Evolutionary conservation across 37 sponge, comb jelly and placozoan species (phyloP), one percentile per base, ranked within the genome.

Genomic region (Spongia lamella): DNA sequence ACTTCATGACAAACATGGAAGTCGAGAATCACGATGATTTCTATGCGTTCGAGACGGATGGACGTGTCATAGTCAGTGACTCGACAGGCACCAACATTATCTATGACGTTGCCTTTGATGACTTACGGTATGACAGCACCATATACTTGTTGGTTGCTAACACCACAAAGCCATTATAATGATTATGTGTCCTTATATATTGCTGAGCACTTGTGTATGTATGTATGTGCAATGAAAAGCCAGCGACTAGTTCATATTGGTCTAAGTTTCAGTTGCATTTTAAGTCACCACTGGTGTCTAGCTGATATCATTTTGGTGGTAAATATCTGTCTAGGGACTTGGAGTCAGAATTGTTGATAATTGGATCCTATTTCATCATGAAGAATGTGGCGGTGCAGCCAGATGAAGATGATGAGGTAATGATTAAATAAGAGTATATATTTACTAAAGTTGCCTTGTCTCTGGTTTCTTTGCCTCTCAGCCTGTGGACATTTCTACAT

Each of bases 11-110:
- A 24, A 80, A 56, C 78, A 76, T 79, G 67, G 74, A 84, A 25
- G 71, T 87, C 7, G 84, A 83, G 43, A 87, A 92, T 60, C 92
- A 80, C 61, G 92, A 88, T 63, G 93, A 92, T 54, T 88, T 57
- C 79, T 88, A 88, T 61, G 26, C 60, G 4, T 78, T 73, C 25
- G 61, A 76, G 17, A 67, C 61, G 2, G 86, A 74, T 22, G 79
- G 74, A 3, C 50, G 39, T 5, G 62, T 89, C 26, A 40, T 29
- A 2, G 93, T 92, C 31, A 50, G 75, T 54, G 93, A 92, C 64
- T 59, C 34, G 25, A 55, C 39, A 7, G 90, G 90, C 0, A 56
- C 56, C n/a, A 37, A 20, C 53, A 71, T 90, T 7, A 47, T 90
- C 22, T 90, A 90, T 34, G 90, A 90, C 61, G 52, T 61, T 29